These are phyloP conservation scores for Xyrichtys novacula DNA, from an alignment of 2,797 vertebrate genomes.

Conservation along the genomic window DNA sequence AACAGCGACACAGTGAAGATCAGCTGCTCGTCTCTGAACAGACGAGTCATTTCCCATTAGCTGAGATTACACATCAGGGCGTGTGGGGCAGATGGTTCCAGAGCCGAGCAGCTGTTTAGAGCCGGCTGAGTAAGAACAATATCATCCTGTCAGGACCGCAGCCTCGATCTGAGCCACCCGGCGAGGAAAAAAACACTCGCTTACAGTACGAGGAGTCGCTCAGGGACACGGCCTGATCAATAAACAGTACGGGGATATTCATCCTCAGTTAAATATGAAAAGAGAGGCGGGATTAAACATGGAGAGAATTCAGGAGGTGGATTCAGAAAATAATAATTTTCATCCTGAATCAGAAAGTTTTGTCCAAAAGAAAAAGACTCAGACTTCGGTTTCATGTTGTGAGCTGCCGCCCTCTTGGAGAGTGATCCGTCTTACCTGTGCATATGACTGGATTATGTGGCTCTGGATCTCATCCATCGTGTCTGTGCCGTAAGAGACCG, in stretches of 20 bases:
- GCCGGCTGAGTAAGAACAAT: slow-evolving; percentile 71
- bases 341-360: too few relatives aligned
- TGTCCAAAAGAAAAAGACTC: too few relatives aligned
- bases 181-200: slow-evolving; percentile 63
- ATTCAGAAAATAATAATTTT: too few relatives aligned
- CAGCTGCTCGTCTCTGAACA: slow-evolving; percentile 53
- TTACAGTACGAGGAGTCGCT: slow-evolving; percentile 61
- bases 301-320: slow-evolving; percentile 16
- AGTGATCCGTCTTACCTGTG: slow-evolving; percentile 84
- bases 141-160: slow-evolving; percentile 68
- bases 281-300: slow-evolving; percentile 21
- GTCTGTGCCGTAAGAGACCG: slow-evolving; percentile 93
- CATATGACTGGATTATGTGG: slow-evolving; percentile 89
- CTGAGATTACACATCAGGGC: slow-evolving; percentile 72
- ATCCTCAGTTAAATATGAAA: slow-evolving; percentile 59
- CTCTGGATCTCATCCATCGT: slow-evolving; percentile 98
- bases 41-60: slow-evolving; percentile 77
- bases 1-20: slow-evolving; percentile 58
- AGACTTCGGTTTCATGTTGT: too few relatives aligned
- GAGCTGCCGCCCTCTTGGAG: too few relatives aligned
- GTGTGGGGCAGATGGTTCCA: slow-evolving; percentile 72
- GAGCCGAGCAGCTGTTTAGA: slow-evolving; percentile 74
- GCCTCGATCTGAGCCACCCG: slow-evolving; percentile 71
- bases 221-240: slow-evolving; percentile 66
- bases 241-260: slow-evolving; percentile 70